These are phyloP conservation scores for Syngnathus scovelli DNA, from an alignment of 2,113 vertebrate species.

Conservation along the genomic window DNA sequence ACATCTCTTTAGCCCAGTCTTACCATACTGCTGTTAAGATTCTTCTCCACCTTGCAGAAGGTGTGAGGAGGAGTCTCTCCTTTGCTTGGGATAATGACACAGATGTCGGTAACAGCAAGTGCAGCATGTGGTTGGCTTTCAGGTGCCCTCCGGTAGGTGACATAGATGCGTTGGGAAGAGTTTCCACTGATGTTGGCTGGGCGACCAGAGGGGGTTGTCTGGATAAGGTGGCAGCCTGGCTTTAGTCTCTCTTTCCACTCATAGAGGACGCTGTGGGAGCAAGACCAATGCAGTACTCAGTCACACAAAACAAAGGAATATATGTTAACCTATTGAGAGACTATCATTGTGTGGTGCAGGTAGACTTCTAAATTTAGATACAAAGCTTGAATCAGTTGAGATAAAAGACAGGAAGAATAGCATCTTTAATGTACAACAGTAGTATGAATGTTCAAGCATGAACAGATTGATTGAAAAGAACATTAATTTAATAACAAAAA, in stretches of 20 bases:
- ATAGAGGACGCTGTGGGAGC: slow-evolving; percentile 79
- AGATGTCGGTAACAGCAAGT: slow-evolving; percentile 93
- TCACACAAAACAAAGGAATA: neutral
- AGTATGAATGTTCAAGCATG: too few species aligned
- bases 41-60: slow-evolving; percentile 96
- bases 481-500: too few species aligned
- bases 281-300: neutral
- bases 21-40: slow-evolving; percentile 96
- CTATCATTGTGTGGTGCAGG: neutral
- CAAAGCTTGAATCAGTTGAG: neutral
- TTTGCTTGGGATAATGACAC: slow-evolving; percentile 92
- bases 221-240: slow-evolving; percentile 91
- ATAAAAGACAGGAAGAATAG: too few species aligned
- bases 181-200: slow-evolving; percentile 89
- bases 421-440: too few species aligned
- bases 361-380: neutral
- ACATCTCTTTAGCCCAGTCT: slow-evolving; percentile 32
- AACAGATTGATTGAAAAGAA: too few species aligned
- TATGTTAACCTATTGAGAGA: neutral
- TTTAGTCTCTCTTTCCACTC: slow-evolving; percentile 96
- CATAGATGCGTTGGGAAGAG: slow-evolving; percentile 87
- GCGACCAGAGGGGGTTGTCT: slow-evolving; percentile 83
- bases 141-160: slow-evolving; percentile 87
- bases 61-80: slow-evolving; percentile 92
- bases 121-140: slow-evolving; percentile 84